Conservation (phyloP, 2,888 invertebrate species). For the Megaustenia siamemsis region DNA sequence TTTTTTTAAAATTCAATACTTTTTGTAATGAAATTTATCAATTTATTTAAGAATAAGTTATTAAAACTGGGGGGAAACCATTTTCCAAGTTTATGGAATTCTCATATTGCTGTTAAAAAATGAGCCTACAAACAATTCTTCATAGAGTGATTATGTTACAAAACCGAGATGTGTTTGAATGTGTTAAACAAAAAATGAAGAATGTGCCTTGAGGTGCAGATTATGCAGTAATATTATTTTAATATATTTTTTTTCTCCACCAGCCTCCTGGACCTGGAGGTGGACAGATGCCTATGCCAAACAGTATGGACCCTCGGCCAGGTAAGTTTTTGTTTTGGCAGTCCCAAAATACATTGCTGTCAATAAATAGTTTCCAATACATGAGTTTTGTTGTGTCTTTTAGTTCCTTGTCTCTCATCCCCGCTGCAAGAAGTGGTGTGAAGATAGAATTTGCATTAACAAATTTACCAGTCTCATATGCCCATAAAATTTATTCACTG, state of each 20-base stretch:
- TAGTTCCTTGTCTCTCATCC: background rate
- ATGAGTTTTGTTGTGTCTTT: constrained; percentile 7
- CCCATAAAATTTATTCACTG: background rate
- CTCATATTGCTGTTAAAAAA: too few species aligned
- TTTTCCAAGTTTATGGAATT: too few species aligned
- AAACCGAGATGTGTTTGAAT: too few species aligned
- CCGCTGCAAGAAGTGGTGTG: background rate
- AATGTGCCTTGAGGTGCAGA: too few species aligned
- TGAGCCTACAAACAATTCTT: too few species aligned
- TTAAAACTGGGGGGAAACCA: too few species aligned
- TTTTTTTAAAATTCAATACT: too few species aligned
- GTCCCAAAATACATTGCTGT: background rate
- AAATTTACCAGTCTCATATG: background rate
- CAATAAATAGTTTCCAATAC: background rate
- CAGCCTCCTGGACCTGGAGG: constrained; percentile 85
- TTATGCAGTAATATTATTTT: too few species aligned
- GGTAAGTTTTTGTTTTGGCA: constrained; percentile 65
- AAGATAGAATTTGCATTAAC: background rate
- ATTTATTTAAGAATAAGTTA: too few species aligned
- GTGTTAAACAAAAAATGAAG: too few species aligned
- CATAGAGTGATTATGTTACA: too few species aligned
- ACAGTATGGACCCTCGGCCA: constrained; percentile 89
- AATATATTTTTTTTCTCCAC: constrained; percentile 63
- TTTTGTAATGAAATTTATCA: too few species aligned
- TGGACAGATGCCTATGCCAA: constrained; percentile 95